These are phyloP conservation scores for Machaerirhynchus nigripectus DNA, from an alignment of 2,113 vertebrate species.

Conservation along the genomic window DNA sequence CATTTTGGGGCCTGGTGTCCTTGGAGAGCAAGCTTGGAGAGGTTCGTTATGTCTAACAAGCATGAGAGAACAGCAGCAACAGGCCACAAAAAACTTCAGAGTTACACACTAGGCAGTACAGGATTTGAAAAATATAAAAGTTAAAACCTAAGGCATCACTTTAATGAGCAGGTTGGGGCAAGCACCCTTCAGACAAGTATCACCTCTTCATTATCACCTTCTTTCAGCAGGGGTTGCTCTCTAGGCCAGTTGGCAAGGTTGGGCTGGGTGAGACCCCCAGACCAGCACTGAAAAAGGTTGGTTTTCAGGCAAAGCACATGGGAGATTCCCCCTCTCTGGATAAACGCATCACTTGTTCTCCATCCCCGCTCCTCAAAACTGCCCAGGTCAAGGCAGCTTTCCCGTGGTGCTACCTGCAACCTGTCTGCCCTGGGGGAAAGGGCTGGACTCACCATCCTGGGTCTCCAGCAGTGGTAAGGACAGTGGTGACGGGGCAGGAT, in stretches of 20 bases:
- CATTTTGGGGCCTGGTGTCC: no score
- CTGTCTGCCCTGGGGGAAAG: background rate
- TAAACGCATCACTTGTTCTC: background rate
- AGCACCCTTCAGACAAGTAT: background rate
- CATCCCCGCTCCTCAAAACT: background rate
- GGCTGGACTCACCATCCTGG: background rate
- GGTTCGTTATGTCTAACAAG: no score
- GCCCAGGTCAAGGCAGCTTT: background rate
- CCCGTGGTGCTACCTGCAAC: background rate
- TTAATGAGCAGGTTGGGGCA: background rate
- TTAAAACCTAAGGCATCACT: no score
- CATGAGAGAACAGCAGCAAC: no score
- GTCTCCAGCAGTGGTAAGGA: background rate
- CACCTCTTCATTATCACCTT: background rate
- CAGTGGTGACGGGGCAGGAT: background rate
- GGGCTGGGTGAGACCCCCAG: background rate
- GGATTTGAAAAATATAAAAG: no score
- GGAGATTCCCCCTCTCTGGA: accelerated
- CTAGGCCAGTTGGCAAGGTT: background rate
- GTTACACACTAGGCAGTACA: no score
- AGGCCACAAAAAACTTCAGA: no score
- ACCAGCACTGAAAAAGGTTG: background rate
- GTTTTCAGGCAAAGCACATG: background rate
- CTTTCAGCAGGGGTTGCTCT: background rate
- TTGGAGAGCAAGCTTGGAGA: no score